phyloP scores from a whole-genome alignment of 2,888 invertebrate species.

The Zeuzera pyrina region DNA sequence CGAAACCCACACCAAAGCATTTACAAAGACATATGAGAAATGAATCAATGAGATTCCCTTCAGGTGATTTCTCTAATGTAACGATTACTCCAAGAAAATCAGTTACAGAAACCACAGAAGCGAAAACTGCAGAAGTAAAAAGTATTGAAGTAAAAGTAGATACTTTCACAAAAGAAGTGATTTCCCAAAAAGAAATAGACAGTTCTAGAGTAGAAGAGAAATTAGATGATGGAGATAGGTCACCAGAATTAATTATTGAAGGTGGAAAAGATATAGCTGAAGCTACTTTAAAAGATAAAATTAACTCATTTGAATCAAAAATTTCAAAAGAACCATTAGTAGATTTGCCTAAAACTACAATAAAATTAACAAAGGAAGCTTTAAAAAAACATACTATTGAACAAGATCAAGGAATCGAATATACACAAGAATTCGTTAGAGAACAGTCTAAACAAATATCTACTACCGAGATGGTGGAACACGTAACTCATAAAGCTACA shows the following conservation, averaged over 20 bases:
- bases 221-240: constrained; percentile 57
- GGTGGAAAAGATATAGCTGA: constrained; percentile 66
- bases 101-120: constrained; percentile 57
- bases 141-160: constrained; percentile 46
- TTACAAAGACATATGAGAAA: constrained; percentile 68
- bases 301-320: constrained; percentile 63
- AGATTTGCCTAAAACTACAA: constrained; percentile 51
- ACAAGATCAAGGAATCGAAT: constrained; percentile 63
- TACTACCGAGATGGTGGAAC: constrained; percentile 33
- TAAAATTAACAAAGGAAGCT: constrained; percentile 67
- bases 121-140: constrained; percentile 27
- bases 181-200: constrained; percentile 61
- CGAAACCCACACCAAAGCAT: constrained; percentile 67
- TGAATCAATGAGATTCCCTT: constrained; percentile 68
- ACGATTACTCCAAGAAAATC: constrained; percentile 63
- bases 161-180: constrained; percentile 41
- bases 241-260: constrained; percentile 54
- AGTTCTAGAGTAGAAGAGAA: constrained; percentile 72
- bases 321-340: constrained; percentile 52
- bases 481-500: constrained; percentile 34
- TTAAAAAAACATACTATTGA: constrained; percentile 63
- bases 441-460: constrained; percentile 63
- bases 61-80: constrained; percentile 66
- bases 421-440: constrained; percentile 66
- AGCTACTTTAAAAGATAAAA: constrained; percentile 55